Evolutionary conservation across 2,113 vertebrate species (phyloP), one percentile per base, ranked within the genome.

Genomic region (Centropus bengalensis): DNA sequence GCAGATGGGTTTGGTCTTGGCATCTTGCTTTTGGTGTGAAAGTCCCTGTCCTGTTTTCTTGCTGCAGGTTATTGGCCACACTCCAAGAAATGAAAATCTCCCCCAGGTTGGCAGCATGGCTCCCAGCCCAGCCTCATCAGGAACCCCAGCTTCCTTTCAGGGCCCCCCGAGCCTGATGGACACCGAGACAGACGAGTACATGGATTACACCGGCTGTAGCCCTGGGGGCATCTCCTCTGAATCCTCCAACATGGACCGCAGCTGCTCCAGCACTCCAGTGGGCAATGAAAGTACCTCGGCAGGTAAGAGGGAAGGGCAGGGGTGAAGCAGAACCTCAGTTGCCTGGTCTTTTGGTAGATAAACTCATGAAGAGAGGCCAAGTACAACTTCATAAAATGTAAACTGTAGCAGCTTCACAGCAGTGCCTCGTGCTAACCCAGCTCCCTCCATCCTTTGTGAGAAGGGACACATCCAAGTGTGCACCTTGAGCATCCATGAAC

Each of bases 241-340:
- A 97, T 99, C 99, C 9, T 99, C 99, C 91, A 99, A 98, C 91
- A 99, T 99, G 97, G 99, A 99, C 96, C 98, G 99, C 52, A 99
- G 99, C 97, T 99, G 99, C 98, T 99, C 99, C 98, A 99, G 99
- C 98, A 99, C 99, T 70, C 99, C 99, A 1, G 98, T 99, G 91
- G 99, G 99, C 96, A 99, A 98, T 4, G 99, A 99, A 60, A 98
- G 99, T 93, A 99, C 99, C 4, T 98, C 99, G 4, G 98, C 98
- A 98, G 99, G 99, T 99, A 96, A 98, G 97, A 51, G 66, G 52
- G 32, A 24, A 67, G 28, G 16, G 60, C 8, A 63, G 42, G 38
- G 86, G 45, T 33, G 21, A 59, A 59, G 24, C 16, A 49, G 77
- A 38, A 36, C 70, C 22, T 22, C 67, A 51, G 40, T 9, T 60